Evolutionary conservation across 2,888 invertebrate species (phyloP), one percentile per base, ranked within the genome.

Genomic region (Globia sparganii): DNA sequence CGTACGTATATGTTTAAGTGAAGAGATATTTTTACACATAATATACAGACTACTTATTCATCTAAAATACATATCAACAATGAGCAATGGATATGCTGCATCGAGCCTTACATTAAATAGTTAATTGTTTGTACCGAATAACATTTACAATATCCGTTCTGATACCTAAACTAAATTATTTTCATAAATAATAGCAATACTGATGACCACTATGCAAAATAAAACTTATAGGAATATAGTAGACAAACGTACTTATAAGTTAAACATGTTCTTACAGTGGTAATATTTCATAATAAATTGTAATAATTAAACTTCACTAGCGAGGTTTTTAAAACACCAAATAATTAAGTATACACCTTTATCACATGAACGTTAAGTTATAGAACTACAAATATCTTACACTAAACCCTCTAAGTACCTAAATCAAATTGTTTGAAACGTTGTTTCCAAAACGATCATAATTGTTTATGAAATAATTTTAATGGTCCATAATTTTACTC

Each of bases 101-200:
- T 81, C 67, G 69, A 82, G 67, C 72, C 81, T 82, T 84, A 82
- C 68, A 71, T 80, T 84, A 89, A 86, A 80, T 86, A 88, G 85
- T 89, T 83, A 88, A 81, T 81, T 78, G 80, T 91, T 92, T 92
- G 92, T 92, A 93, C 92, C 91, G 87, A 92, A 91, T 88, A 88
- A 87, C 83, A 90, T 87, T 86, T 90, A 73, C 64, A 87, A 87
- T 87, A 86, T 87, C 77, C 81, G 78, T 87, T 85, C 77, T 84
- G 78, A 86, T 81, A 84, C 86, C 86, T 91, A 88, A 80, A 81
- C 85, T 90, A 86, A 77, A 81, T 88, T 80, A 75, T 85, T 84
- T 87, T 86, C 89, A 89, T 91, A 91, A 91, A 90, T 90, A 91
- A 75, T 89, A 91, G 90, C 89, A 93, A 93, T 93, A 93, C 92